A percentile compares a stretch with the other conserved stretches of the same genome.
Evolutionary conservation across 1,140 invertebrate genomes (phyloP).

Genomic region (Drosophila dunni): DNA sequence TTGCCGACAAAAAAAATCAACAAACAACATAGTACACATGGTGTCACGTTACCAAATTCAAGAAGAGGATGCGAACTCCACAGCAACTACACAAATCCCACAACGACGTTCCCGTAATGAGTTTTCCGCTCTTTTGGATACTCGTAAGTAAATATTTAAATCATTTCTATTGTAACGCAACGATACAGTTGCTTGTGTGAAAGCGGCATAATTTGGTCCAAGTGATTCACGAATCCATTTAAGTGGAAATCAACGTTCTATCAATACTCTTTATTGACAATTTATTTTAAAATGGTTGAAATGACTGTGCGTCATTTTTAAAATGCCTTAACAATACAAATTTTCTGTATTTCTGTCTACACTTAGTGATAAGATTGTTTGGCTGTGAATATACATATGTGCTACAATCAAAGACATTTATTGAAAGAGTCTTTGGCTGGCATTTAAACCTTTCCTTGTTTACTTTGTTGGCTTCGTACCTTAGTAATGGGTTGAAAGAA

Average conservation of each 20-base stretch:
- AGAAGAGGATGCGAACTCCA: slow-evolving; percentile 34
- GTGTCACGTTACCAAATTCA: slow-evolving; percentile 41
- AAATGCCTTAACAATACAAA: neutral
- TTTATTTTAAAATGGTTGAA: neutral
- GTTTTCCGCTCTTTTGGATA: slow-evolving; percentile 24
- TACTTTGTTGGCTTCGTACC: neutral
- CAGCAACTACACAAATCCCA: slow-evolving; percentile 12
- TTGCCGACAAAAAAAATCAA: slow-evolving; percentile 1
- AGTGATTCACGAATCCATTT: slow-evolving; percentile 2
- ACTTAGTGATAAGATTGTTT: slow-evolving; percentile 12
- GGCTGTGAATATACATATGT: slow-evolving; percentile 2
- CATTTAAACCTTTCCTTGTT: neutral
- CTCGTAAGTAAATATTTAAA: slow-evolving; percentile 30
- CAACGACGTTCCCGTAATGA: slow-evolving; percentile 22
- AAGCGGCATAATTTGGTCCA: neutral
- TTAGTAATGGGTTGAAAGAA: neutral
- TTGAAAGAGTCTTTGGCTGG: neutral
- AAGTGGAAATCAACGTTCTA: neutral
- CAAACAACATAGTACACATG: slow-evolving; percentile 27
- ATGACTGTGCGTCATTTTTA: neutral
- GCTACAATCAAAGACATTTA: neutral
- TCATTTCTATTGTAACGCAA: neutral
- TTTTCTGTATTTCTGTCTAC: neutral
- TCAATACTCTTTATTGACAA: neutral
- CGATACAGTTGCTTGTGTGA: neutral